Conservation (phyloP, 2,113 vertebrate species). For the Dasyprocta punctata region DNA sequence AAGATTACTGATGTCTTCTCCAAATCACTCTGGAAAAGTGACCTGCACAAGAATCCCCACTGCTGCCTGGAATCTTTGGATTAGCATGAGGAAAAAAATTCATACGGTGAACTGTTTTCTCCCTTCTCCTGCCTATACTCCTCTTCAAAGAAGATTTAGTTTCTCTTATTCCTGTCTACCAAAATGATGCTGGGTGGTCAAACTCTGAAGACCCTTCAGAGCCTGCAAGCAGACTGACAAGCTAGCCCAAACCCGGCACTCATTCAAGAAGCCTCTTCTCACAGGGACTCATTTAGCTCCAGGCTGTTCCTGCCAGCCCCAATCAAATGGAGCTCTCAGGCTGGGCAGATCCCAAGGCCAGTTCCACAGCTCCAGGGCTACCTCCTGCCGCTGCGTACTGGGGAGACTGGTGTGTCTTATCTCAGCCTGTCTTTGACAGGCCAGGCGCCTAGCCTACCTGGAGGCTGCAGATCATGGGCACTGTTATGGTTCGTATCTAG, state of each 20-base stretch:
- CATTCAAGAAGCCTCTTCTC: conserved; percentile 39
- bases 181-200: conserved; percentile 57
- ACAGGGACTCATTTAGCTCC: conserved; percentile 55
- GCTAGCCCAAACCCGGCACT: neutral
- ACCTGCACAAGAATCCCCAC: neutral
- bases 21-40: conserved; percentile 10
- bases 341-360: conserved; percentile 51
- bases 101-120: conserved; percentile 34
- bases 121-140: neutral
- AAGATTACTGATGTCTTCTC: neutral
- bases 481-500: no score
- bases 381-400: conserved; percentile 69
- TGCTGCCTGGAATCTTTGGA: conserved; percentile 27
- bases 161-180: conserved; percentile 16
- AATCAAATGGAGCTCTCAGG: conserved; percentile 43
- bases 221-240: conserved; percentile 50
- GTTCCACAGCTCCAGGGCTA: conserved; percentile 65
- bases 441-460: conserved; percentile 69
- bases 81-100: neutral
- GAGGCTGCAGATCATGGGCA: conserved; percentile 76
- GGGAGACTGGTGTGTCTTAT: conserved; percentile 73
- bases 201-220: conserved; percentile 43
- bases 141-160: conserved; percentile 65
- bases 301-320: conserved; percentile 72
- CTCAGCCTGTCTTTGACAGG: conserved; percentile 62